Evolutionary conservation across 2,888 invertebrate species (phyloP), one percentile per base, ranked within the genome.

Genomic region (Cactoblastis cactorum): DNA sequence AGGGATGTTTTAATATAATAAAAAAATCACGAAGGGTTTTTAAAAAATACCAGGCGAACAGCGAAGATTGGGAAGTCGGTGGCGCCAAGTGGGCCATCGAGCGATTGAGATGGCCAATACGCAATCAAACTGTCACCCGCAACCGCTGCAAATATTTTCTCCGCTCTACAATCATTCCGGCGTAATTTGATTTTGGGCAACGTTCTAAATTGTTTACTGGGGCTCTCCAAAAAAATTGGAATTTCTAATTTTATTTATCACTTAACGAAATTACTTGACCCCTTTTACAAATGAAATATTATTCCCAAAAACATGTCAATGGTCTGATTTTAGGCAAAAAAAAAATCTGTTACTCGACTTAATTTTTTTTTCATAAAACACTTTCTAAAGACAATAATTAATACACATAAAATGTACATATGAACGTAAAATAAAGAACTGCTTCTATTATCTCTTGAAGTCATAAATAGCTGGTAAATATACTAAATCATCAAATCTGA

Each of bases 141-240:
- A 77, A 64, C 62, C 57, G 63, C 64, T 63, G 71, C 74, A 70
- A 75, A 74, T 72, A 77, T 73, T 74, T 72, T 67, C 62, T 63
- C 63, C 28, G 43, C 68, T 70, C 74, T 67, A 68, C 69, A 65
- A 63, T 64, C 62, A 61, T 60, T 53, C 58, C 41, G 56, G 56
- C 50, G 51, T 46, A 63, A 71, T 68, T 75, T 68, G 68, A 72
- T 73, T 74, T 69, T 59, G 61, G 71, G 69, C 64, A 67, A 67
- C 63, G 62, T 63, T 65, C 63, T 59, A 65, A 73, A 77, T 75
- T 71, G 74, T 73, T 70, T 69, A 57, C 64, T 54, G 24, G 11
- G 32, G 38, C 35, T 32, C 37, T 22, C 19, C 35, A 22, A 35
- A 22, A n/a, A 46, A 46, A 46, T 22, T 41, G 39, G 39, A 22